Evolutionary conservation across 1,140 invertebrate genomes (phyloP), one percentile per base, ranked within the genome.

Genomic region (Fopius arisanus): DNA sequence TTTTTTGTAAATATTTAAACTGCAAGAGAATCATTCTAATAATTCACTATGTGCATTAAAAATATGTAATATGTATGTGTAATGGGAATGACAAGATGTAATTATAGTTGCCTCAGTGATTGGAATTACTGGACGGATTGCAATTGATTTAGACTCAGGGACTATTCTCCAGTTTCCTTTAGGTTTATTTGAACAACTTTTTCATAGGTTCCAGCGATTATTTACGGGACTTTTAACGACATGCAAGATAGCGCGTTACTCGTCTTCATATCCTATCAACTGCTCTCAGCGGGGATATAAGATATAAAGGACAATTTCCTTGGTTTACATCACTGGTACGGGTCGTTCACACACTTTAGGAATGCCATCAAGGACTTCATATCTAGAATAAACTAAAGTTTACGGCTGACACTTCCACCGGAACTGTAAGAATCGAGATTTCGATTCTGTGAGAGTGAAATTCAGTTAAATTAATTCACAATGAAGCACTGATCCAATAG

Each of bases 241-340:
- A 59, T 28, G 19, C 43, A 51, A 21, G 19, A 16, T 51, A 16
- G n/a, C 43, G 14, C n/a, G 14, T 51, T 51, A 51, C 43, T 5
- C 54, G 23, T 19, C 10, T 23, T 21, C 23, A 23, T 59, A 59
- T 59, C 19, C 54, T 23, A 59, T 19, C 54, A 26, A 59, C 54
- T 28, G 14, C 23, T 59, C 19, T 26, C 23, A 26, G 1, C 23
- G 19, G 54, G 23, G 43, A 48, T 19, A 48, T 48, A 48, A 48
- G 43, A 48, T 48, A 48, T 19, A 59, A 59, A 5, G 54, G 54
- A 59, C 54, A 59, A 59, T 59, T 59, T 59, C 54, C 54, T 59
- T 59, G 54, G 23, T 26, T 59, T 59, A 59, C 54, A 28, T 59
- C 54, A 3, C 16, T 54, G 12, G 6, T 6, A 6, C 19, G 19